These are phyloP conservation scores for Danio tinwini DNA, from an alignment of 2,797 vertebrate genomes.

Conservation along the genomic window DNA sequence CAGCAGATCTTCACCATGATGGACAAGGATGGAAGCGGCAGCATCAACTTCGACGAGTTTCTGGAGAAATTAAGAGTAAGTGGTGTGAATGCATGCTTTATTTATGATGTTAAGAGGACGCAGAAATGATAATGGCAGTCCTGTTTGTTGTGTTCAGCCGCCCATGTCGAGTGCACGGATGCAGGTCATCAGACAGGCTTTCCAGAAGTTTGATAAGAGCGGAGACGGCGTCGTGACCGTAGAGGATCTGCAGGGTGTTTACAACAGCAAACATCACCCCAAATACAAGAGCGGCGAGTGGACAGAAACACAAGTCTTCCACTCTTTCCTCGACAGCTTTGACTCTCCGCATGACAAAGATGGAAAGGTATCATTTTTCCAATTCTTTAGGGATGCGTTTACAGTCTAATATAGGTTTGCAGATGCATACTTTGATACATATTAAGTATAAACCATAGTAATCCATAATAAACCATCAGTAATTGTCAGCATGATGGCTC, in stretches of 20 bases:
- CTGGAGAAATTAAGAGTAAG: constrained; percentile 73
- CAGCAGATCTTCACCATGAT: constrained; percentile 68
- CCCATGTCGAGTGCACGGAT: constrained; percentile 74
- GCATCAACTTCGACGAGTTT: constrained; percentile 77
- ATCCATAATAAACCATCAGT: too few species aligned
- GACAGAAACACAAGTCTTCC: constrained; percentile 77
- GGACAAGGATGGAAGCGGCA: constrained; percentile 73
- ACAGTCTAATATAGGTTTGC: background rate
- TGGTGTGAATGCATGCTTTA: constrained; percentile 1
- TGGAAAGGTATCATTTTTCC: constrained; percentile 69
- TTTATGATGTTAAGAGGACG: background rate
- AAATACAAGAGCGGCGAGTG: constrained; percentile 76
- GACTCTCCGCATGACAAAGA: constrained; percentile 75
- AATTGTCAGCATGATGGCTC: too few species aligned
- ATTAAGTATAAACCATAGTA: too few species aligned
- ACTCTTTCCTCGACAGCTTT: constrained; percentile 77
- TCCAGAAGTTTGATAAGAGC: constrained; percentile 75
- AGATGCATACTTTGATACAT: too few species aligned
- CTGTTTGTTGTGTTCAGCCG: constrained; percentile 52
- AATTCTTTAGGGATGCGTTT: background rate
- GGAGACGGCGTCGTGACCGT: constrained; percentile 74
- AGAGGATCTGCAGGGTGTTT: constrained; percentile 75
- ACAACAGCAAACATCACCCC: constrained; percentile 72
- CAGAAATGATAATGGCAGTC: background rate
- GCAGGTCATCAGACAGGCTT: constrained; percentile 71